Base-by-base conservation (phyloP, 2,797 vertebrate species). In the Gallinago nigripennis region DNA sequence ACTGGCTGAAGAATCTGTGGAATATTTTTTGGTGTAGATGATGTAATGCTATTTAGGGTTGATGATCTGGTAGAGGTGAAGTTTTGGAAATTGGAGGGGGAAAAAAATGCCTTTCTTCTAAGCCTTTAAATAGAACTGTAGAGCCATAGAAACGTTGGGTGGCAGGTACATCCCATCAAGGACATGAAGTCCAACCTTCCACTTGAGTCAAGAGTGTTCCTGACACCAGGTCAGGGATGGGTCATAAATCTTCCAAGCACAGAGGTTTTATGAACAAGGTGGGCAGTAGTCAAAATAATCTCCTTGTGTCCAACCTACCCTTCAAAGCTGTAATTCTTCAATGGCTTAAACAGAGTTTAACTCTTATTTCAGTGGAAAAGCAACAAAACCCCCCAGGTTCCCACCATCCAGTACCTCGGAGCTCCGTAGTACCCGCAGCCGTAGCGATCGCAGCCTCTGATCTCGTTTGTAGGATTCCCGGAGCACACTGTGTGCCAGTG, bases 391-490 rank as follows among this genome's bases (percentile, higher is more conserved):
- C 16, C 1, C 0, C 0, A 0, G 12, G 9, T 78, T 72, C n/a
- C 7, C 8, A 21, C n/a, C 8, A 0, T 37, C 16, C 0, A 8
- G 28, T 97, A 98, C 98, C 98, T 98, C 31, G 92, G 92, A 88
- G 97, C 93, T 41, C 96, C 92, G 3, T 95, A 98, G 65, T 91
- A 96, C 58, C 98, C 98, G 5, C 98, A 98, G 84, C 98, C 97
- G 0, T 97, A 97, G 1, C 7, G 79, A 19, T 98, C 97, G 16
- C 97, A 98, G 8, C 86, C 97, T 81, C 98, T 95, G 79, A 98
- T 94, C 94, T 97, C 97, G 0, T 98, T 98, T 43, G 94, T 97
- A 41, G 97, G 95, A 66, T 95, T 98, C n/a, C 97, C 96, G 3
- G 97, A 43, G 65, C 98, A 98, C 45, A 98, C 9, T 1, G 30